These are phyloP conservation scores for Zaprionus gabonicus DNA, from an alignment of 1,140 invertebrate species.

Conservation along the genomic window DNA sequence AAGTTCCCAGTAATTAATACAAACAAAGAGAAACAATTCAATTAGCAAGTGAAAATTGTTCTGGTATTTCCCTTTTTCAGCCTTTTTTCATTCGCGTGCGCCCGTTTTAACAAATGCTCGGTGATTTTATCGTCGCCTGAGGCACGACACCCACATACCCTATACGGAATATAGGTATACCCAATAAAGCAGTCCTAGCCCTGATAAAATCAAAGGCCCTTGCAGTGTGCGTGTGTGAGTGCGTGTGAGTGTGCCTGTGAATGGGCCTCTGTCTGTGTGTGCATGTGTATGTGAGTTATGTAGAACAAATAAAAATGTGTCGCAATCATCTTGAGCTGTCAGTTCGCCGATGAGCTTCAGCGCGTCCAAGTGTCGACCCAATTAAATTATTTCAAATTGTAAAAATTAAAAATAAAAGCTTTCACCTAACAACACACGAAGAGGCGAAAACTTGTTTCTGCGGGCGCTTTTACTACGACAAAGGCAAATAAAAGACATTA, in stretches of 20 bases:
- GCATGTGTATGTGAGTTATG: constrained; percentile 11
- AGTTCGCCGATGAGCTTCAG: constrained; percentile 59
- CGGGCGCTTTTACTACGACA: constrained; percentile 44
- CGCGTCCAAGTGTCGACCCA: constrained; percentile 66
- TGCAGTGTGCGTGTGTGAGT: constrained; percentile 11
- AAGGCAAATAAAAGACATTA: constrained; percentile 70
- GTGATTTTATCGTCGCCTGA: constrained; percentile 59
- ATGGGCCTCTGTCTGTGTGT: constrained; percentile 8
- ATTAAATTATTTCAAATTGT: constrained; percentile 49
- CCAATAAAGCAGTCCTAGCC: constrained; percentile 15
- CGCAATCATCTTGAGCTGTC: constrained; percentile 62
- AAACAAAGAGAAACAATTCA: constrained; percentile 41
- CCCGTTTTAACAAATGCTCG: constrained; percentile 59
- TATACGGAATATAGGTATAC: not conserved
- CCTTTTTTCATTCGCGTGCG: constrained; percentile 52
- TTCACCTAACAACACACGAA: constrained; percentile 60
- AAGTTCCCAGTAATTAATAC: constrained; percentile 38
- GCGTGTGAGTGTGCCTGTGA: not conserved
- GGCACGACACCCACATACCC: constrained; percentile 18
- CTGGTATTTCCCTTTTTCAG: constrained; percentile 1
- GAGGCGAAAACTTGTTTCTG: constrained; percentile 66
- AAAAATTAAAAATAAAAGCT: constrained; percentile 72
- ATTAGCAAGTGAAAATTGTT: constrained; percentile 60
- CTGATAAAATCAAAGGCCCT: constrained; percentile 41
- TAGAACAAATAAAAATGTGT: constrained; percentile 62